Conservation (phyloP, 2,888 invertebrate species). For the Drosophila rubida region DNA sequence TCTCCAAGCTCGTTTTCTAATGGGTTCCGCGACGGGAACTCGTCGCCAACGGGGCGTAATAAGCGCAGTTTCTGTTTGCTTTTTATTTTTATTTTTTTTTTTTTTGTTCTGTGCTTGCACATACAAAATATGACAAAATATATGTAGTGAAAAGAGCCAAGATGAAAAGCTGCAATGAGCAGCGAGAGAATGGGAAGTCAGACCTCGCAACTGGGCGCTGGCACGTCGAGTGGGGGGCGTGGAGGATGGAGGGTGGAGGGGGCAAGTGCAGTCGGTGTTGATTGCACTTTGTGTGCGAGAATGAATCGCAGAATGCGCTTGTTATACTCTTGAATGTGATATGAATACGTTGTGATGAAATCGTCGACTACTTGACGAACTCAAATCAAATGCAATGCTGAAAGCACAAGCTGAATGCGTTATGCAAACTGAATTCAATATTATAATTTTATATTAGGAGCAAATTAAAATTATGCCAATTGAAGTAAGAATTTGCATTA, state of each 20-base stretch:
- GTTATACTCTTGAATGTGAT: constrained; percentile 29
- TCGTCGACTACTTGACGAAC: constrained; percentile 13
- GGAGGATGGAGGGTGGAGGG: constrained; percentile 23
- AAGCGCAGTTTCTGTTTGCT: constrained; percentile 72
- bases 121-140: constrained; percentile 49
- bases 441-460: too few species aligned
- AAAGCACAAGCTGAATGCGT: too few species aligned
- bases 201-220: background rate
- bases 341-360: constrained; percentile 20
- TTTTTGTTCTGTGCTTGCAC: constrained; percentile 17
- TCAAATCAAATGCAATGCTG: background rate
- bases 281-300: constrained; percentile 69
- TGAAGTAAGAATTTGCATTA: too few species aligned
- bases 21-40: constrained; percentile 43
- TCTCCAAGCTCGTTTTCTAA: constrained; percentile 65
- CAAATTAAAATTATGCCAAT: too few species aligned
- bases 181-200: background rate
- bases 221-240: background rate
- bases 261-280: constrained; percentile 42
- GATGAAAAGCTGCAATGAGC: constrained; percentile 22
- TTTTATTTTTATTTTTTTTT: constrained; percentile 5
- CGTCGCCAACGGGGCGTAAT: constrained; percentile 57
- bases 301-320: constrained; percentile 52
- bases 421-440: too few species aligned
- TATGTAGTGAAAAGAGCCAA: constrained; percentile 14